Evolutionary conservation across 2,888 invertebrate genomes (phyloP), one percentile per base, ranked within the genome.

Genomic region (Ormia ochracea): DNA sequence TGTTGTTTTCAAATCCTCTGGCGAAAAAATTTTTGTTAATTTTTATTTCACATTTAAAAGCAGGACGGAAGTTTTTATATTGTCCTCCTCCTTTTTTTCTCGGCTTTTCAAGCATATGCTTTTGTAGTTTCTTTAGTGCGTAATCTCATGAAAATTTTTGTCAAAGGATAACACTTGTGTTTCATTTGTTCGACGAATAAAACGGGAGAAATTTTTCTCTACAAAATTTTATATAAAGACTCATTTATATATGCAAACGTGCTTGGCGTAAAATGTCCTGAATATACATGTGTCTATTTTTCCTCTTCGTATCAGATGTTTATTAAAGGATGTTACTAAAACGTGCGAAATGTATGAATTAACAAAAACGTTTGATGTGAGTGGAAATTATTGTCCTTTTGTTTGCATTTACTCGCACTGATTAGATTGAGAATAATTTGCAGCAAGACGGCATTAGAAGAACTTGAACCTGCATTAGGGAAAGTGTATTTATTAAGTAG

Each of bases 121-220:
- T 26, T 52, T 59, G 23, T 58, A 36, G 43, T 54, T 50, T 19
- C n/a, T n/a, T n/a, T n/a, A 3, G 21, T 14, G 26, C 4, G 36
- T n/a, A 26, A 45, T 76, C 23, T 70, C 31, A 38, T 28, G 52
- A 61, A 52, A 45, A 72, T 73, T 63, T n/a, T 63, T 72, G 43
- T 70, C 58, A 75, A 65, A 70, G 65, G 63, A 52, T 66, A 78
- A 61, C 66, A 61, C 73, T 73, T 78, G 73, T 56, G 23, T 59
- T 33, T 66, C 50, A 66, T 31, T 65, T 74, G 23, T 3, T 26
- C 38, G 28, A 33, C 17, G 68, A 73, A 63, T 68, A 33, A 19
- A 48, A 63, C 61, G 33, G n/a, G n/a, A n/a, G n/a, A 21, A 36
- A 73, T 50, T 50, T 19, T 2, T 61, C 21, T 21, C 21, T 61